Evolutionary conservation across 1,140 invertebrate genomes (phyloP).

Genomic region (Cydia amplana): DNA sequence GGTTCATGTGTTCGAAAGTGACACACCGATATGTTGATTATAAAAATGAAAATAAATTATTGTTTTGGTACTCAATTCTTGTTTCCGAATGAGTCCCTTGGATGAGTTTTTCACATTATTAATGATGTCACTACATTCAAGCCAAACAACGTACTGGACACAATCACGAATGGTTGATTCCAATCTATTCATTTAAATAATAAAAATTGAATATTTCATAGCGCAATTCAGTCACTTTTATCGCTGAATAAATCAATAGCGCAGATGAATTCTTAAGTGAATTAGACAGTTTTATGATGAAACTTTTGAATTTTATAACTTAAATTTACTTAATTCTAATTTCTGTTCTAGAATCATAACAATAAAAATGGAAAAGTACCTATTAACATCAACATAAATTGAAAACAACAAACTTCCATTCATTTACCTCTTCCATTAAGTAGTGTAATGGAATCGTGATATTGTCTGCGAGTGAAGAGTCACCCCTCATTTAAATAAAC

Average conservation of each 20-base stretch:
- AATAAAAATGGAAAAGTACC: background rate
- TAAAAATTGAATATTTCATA: conserved; percentile 32
- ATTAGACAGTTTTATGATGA: background rate
- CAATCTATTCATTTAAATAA: conserved; percentile 48
- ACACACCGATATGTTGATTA: background rate
- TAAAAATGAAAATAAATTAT: background rate
- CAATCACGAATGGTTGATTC: conserved; percentile 65
- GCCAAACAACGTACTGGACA: conserved; percentile 55
- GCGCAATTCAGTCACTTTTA: background rate
- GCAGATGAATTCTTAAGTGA: background rate
- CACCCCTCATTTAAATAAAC: conserved; percentile 30
- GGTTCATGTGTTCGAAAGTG: too few relatives aligned
- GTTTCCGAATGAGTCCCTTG: conserved; percentile 38
- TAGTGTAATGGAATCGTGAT: conserved; percentile 21
- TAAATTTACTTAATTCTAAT: background rate
- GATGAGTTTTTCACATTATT: conserved; percentile 72
- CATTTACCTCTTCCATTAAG: background rate
- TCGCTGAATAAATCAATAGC: conserved; percentile 5
- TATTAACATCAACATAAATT: background rate
- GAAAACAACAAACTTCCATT: background rate
- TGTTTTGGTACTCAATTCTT: background rate
- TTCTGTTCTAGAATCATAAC: background rate
- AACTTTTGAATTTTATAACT: background rate
- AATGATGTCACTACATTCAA: conserved; percentile 65
- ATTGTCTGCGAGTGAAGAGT: conserved; percentile 24